Evolutionary conservation across 2,888 invertebrate species (phyloP).

Genomic region (Apotomis betuletana): DNA sequence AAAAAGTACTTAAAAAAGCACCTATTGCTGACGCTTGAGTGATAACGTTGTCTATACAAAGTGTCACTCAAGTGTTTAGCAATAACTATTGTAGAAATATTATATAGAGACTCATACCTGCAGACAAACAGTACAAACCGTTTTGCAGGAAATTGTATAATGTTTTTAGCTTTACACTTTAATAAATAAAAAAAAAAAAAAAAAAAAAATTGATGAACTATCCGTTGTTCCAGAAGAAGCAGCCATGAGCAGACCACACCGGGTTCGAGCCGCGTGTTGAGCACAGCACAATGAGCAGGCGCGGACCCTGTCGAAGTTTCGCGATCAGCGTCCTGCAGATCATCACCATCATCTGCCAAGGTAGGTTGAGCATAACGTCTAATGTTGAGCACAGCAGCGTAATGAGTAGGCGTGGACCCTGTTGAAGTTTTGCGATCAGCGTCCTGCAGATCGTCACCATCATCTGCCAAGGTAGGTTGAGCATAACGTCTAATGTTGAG

Average conservation of each 20-base stretch:
- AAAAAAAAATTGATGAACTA: background rate
- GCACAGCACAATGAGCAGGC: conserved; percentile 65
- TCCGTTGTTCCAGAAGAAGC: conserved; percentile 34
- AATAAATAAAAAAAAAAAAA: too few relatives aligned
- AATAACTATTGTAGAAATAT: too few relatives aligned
- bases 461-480: conserved; percentile 81
- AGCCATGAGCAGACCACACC: conserved; percentile 41
- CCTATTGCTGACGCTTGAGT: too few relatives aligned
- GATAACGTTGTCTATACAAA: too few relatives aligned
- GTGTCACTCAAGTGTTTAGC: too few relatives aligned
- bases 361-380: conserved; percentile 52
- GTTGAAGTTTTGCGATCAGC: conserved; percentile 81
- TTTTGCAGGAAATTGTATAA: too few relatives aligned
- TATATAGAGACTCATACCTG: too few relatives aligned
- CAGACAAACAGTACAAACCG: too few relatives aligned
- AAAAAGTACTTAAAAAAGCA: too few relatives aligned
- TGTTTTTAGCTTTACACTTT: too few relatives aligned
- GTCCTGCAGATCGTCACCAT: conserved; percentile 85
- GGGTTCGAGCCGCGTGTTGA: conserved; percentile 51
- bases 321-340: conserved; percentile 84
- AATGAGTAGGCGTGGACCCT: conserved; percentile 57
- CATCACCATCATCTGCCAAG: conserved; percentile 85
- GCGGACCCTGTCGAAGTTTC: conserved; percentile 75
- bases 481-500: background rate
- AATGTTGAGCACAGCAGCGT: background rate